These are phyloP conservation scores for Odontamblyopus rebecca DNA, from an alignment of 2,797 vertebrate genomes.

Conservation along the genomic window DNA sequence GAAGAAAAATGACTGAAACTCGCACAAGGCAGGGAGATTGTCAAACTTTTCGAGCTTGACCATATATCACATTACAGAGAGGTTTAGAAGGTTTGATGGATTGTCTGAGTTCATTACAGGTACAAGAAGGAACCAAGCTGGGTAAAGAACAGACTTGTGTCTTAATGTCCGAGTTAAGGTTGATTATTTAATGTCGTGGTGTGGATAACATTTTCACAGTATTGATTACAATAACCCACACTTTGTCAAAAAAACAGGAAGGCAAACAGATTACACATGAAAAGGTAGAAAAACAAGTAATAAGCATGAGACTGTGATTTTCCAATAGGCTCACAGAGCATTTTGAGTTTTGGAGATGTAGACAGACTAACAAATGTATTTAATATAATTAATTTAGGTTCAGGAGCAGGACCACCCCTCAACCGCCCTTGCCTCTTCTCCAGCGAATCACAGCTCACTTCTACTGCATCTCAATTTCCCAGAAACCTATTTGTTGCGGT, in stretches of 20 bases:
- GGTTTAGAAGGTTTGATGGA: constrained; percentile 18
- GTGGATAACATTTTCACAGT: neutral
- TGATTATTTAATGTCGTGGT: neutral
- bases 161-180: neutral
- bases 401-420: too few species aligned
- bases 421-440: too few species aligned
- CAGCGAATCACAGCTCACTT: too few species aligned
- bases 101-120: constrained; percentile 27
- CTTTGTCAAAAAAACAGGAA: neutral
- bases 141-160: neutral
- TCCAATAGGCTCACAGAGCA: too few species aligned
- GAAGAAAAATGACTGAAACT: constrained; percentile 55
- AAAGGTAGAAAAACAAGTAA: neutral
- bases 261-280: neutral
- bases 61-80: constrained; percentile 45
- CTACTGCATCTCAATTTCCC: too few species aligned
- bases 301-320: neutral
- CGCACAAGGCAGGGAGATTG: constrained; percentile 37
- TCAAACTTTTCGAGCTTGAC: constrained; percentile 57
- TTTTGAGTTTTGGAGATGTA: too few species aligned
- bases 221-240: neutral
- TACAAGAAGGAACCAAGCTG: constrained; percentile 21
- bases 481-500: too few species aligned
- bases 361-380: too few species aligned
- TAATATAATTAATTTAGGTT: too few species aligned